phyloP scores from a whole-genome alignment of 2,797 vertebrate species.

The Glossophaga mutica region DNA sequence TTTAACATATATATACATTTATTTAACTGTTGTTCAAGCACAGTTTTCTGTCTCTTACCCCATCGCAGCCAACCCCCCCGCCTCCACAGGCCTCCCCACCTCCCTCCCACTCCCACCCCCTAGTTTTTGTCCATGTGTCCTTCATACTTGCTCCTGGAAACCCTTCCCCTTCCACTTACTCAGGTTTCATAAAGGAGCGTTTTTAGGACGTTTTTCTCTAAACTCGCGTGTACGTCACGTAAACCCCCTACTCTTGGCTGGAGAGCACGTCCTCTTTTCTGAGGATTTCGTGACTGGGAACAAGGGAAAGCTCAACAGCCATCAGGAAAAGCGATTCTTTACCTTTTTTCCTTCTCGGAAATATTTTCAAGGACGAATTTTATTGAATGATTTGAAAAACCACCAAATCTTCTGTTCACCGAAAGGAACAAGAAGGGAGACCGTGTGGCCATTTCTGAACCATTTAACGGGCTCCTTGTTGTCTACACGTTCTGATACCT shows the following conservation, averaged over 20 bases:
- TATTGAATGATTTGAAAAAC: background rate
- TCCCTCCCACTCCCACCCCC: no score
- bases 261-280: background rate
- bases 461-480: background rate
- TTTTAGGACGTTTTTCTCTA: background rate
- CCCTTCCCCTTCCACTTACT: background rate
- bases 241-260: background rate
- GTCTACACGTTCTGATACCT: background rate
- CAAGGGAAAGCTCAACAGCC: background rate
- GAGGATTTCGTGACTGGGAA: background rate
- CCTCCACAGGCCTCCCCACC: no score
- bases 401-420: background rate
- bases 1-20: background rate
- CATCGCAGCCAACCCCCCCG: no score
- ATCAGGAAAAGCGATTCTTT: background rate
- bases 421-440: background rate
- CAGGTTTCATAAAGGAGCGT: slow-evolving; percentile 46
- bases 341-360: background rate
- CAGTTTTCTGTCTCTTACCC: no score
- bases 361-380: background rate
- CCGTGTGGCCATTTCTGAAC: background rate
- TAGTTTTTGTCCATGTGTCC: no score
- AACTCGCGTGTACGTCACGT: background rate
- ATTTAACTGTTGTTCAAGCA: no score
- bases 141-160: no score